Evolutionary conservation across 2,113 vertebrate species (phyloP).

Genomic region (Nothobranchius kuhntae): DNA sequence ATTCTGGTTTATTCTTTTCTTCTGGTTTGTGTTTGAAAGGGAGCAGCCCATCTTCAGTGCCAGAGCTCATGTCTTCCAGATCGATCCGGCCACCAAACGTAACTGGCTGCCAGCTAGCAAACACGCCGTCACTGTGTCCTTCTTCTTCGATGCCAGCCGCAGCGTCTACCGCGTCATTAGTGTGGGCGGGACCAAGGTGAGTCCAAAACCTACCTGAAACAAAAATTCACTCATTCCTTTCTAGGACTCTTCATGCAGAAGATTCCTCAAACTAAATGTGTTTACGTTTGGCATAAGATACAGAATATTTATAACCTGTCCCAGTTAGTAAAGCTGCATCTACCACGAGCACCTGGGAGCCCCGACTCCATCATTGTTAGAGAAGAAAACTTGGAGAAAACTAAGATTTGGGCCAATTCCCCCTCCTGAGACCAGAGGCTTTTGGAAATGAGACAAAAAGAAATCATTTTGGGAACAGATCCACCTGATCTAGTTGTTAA

Average conservation of each 20-base stretch:
- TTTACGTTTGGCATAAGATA: not conserved
- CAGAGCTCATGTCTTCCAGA: constrained; percentile 96
- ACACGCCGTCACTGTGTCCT: constrained; percentile 89
- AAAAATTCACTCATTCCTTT: not conserved
- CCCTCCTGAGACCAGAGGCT: constrained; percentile 18
- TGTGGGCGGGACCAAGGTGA: constrained; percentile 93
- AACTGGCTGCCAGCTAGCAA: constrained; percentile 97
- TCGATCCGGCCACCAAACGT: constrained; percentile 92
- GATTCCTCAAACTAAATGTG: constrained; percentile 7
- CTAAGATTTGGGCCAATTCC: constrained; percentile 19
- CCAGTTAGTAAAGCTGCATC: not conserved
- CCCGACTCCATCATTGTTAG: constrained; percentile 2
- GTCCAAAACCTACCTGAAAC: not conserved
- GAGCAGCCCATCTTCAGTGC: constrained; percentile 96
- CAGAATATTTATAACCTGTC: constrained; percentile 30
- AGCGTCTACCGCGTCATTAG: constrained; percentile 96
- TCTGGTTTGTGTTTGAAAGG: constrained; percentile 69
- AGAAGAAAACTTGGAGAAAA: constrained; percentile 28
- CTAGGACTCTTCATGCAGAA: not conserved
- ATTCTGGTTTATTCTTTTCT: not conserved
- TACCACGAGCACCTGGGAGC: constrained; percentile 23
- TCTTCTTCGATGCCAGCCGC: constrained; percentile 85
- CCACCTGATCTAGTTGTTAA: constrained; percentile 23
- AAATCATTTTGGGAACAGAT: constrained; percentile 43
- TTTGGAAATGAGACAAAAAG: constrained; percentile 49